Evolutionary conservation across 2,113 vertebrate species (phyloP).

Genomic region (Notiomystis cincta): DNA sequence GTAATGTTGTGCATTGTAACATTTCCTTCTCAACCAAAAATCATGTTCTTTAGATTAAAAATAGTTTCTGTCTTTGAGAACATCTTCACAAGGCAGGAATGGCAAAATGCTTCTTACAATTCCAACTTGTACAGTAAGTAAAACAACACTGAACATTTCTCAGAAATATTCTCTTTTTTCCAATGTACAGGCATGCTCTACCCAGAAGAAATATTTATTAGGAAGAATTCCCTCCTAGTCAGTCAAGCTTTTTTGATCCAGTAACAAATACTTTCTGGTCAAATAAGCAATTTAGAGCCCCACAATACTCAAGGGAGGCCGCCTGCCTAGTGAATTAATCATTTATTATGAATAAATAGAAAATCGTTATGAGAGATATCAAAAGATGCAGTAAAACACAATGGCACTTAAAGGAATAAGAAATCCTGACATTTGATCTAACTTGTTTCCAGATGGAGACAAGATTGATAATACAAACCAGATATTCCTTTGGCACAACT

Average conservation of each 20-base stretch:
- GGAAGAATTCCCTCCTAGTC: not conserved
- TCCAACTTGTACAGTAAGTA: not conserved
- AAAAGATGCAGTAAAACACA: conserved; percentile 1
- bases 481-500: not conserved
- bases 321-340: not conserved
- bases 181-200: not conserved
- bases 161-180: not conserved
- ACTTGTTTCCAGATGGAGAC: not conserved
- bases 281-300: not conserved
- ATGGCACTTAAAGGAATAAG: not conserved
- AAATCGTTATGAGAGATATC: not conserved
- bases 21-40: not conserved
- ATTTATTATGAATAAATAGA: conserved; percentile 5
- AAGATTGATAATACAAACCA: conserved; percentile 13
- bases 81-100: not conserved
- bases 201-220: not conserved
- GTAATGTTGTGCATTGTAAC: not conserved
- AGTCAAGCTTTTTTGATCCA: not conserved
- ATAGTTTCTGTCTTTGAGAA: not conserved
- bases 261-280: not conserved
- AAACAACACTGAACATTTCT: not conserved
- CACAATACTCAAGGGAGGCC: not conserved
- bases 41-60: not conserved
- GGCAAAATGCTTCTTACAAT: not conserved
- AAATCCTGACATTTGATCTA: not conserved